Evolutionary conservation across 2,888 invertebrate genomes (phyloP), one percentile per base, ranked within the genome.

Genomic region (Xestia ashworthii): DNA sequence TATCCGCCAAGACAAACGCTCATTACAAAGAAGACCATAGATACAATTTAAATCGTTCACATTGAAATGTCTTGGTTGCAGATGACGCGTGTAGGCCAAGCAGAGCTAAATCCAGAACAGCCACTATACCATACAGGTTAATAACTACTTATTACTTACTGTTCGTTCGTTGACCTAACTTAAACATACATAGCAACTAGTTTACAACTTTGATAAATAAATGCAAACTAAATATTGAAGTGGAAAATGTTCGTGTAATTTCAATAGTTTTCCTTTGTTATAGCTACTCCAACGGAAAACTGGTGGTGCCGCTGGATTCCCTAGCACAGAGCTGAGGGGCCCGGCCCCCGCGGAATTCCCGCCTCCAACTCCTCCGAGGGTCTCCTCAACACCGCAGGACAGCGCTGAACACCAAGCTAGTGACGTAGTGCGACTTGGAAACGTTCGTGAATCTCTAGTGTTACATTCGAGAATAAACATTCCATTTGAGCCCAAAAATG

Each of bases 281-380:
- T 94, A 97, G 97, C 95, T 96, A 96, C 96, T 96, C 97, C 93
- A 95, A 96, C 95, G 95, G 97, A 97, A 96, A 97, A 96, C 92
- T 97, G 96, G 97, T 97, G 97, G 97, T 97, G 97, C 97, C 96
- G 95, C 81, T 97, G 97, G 97, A 96, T 97, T 94, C 97, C 97
- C 93, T 97, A 96, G 95, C 97, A 93, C 95, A 96, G 92, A 96
- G 96, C 94, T 95, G 96, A 97, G 95, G 95, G 95, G 94, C 91
- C 89, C 80, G 86, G 82, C 88, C 93, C 93, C 93, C 95, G 94
- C 92, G 90, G 89, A 90, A 95, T 94, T 91, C 94, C 93, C 93
- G 93, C 90, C 88, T 95, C 94, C 88, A 95, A 94, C 91, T 95
- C 95, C 91, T 95, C 92, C 80, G 95, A 95, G 91, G 94, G 94